phyloP scores from a whole-genome alignment of 2,113 vertebrate genomes.

The Syrmaticus mikado region DNA sequence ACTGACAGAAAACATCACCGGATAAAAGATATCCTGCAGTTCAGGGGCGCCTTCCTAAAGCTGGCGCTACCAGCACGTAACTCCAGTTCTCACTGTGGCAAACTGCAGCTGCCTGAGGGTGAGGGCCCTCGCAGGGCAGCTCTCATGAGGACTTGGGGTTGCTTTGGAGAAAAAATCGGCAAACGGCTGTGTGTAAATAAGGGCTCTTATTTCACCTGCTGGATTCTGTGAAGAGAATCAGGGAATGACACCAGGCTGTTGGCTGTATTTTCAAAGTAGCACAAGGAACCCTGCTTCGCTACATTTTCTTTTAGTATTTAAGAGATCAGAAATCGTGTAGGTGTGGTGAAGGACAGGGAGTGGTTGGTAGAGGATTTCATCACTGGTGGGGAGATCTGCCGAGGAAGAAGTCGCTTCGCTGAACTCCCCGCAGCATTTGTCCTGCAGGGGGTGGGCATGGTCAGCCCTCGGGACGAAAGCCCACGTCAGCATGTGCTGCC shows the following conservation, averaged over 20 bases:
- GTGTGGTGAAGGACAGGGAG: not conserved
- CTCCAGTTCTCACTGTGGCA: fast-evolving
- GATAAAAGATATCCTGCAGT: not conserved
- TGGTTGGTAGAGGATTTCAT: not conserved
- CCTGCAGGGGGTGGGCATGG: not conserved
- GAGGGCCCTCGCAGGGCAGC: not conserved
- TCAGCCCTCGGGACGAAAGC: not conserved
- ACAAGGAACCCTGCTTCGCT: not conserved
- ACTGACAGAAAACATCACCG: fast-evolving
- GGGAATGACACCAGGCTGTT: not conserved
- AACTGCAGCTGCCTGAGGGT: fast-evolving
- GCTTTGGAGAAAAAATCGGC: fast-evolving
- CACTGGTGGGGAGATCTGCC: not conserved
- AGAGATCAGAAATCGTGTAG: not conserved
- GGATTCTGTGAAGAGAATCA: not conserved
- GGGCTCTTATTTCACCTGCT: not conserved
- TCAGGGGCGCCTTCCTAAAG: not conserved
- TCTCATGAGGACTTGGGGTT: not conserved
- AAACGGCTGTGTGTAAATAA: not conserved
- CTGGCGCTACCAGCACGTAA: fast-evolving
- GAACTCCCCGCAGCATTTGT: not conserved
- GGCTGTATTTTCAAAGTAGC: not conserved
- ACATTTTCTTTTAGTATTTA: not conserved
- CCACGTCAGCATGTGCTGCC: not conserved
- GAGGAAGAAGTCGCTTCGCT: not conserved